Evolutionary conservation across 2,797 vertebrate species (phyloP), one percentile per base, ranked within the genome.

Genomic region (Hapalemur alaotrensis): DNA sequence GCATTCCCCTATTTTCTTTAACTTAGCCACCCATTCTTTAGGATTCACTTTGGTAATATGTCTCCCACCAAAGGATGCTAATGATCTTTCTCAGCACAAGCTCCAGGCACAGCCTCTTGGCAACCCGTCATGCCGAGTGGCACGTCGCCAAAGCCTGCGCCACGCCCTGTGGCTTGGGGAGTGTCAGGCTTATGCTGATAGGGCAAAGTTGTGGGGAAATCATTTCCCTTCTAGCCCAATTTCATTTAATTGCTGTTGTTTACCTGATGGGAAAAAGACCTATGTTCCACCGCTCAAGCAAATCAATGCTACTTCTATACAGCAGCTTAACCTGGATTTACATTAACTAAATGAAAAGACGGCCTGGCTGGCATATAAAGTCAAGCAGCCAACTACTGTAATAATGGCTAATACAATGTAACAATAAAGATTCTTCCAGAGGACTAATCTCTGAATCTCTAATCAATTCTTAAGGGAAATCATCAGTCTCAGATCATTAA

Each of bases 211-310:
- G 32, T 91, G 67, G 82, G 52, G 70, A 81, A 79, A 75, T 63
- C 35, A 50, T 65, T 73, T 73, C 73, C 70, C 18, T 85, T 89
- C 73, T 73, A 30, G 52, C 23, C 73, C 86, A 75, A 91, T 57
- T 94, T 54, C 43, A 54, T 50, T 86, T 89, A 89, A 82, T 92
- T 89, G 28, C 38, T 83, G 6, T 38, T 46, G n/a, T 86, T 93
- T 95, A 43, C 86, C 78, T 84, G 54, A 20, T 70, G 48, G 52
- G 50, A 30, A 88, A 73, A 73, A 91, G 57, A 79, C 93, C 80
- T 65, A 52, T 50, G 23, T 61, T 78, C 70, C 17, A 6, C 32
- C 89, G 6, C 35, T 93, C 32, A 95, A 70, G 35, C 48, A 85
- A 78, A 79, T 89, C 28, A 85, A n/a, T 25, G 43, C 35, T 35